These are phyloP conservation scores for Elmis aenea DNA, from an alignment of 2,888 invertebrate species.

Conservation along the genomic window DNA sequence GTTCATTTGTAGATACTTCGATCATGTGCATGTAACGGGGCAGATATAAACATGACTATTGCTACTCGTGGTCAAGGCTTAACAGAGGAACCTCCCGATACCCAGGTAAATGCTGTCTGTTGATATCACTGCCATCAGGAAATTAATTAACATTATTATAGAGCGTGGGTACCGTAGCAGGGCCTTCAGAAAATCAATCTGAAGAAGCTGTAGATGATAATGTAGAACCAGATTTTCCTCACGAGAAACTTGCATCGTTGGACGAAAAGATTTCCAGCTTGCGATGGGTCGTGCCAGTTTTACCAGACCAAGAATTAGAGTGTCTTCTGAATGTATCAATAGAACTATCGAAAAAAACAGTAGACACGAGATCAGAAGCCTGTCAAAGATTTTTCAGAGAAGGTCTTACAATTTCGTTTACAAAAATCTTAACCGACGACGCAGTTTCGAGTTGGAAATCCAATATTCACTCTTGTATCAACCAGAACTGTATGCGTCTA, in stretches of 20 bases:
- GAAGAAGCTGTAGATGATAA: constrained; percentile 42
- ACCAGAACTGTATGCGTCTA: constrained; percentile 87
- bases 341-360: constrained; percentile 80
- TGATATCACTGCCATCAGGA: too few species aligned
- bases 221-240: constrained; percentile 73
- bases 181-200: constrained; percentile 31
- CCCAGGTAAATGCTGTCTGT: constrained; percentile 33
- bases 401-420: constrained; percentile 89
- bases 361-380: constrained; percentile 81
- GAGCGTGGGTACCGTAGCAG: too few species aligned
- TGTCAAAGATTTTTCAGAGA: constrained; percentile 95
- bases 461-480: constrained; percentile 93
- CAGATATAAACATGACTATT: constrained; percentile 50
- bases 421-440: constrained; percentile 95
- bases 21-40: constrained; percentile 37
- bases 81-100: constrained; percentile 54
- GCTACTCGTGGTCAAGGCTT: constrained; percentile 59
- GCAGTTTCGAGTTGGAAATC: constrained; percentile 97
- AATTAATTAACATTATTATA: too few species aligned
- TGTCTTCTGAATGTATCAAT: constrained; percentile 85
- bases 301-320: constrained; percentile 94
- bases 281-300: constrained; percentile 95
- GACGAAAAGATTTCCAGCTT: constrained; percentile 96
- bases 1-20: constrained; percentile 31
- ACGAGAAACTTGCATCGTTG: constrained; percentile 77